Percentiles rank a stretch among this genome's conserved stretches.
These are phyloP conservation scores for Brotula barbata DNA, from an alignment of 2,797 vertebrate species.

Conservation along the genomic window DNA sequence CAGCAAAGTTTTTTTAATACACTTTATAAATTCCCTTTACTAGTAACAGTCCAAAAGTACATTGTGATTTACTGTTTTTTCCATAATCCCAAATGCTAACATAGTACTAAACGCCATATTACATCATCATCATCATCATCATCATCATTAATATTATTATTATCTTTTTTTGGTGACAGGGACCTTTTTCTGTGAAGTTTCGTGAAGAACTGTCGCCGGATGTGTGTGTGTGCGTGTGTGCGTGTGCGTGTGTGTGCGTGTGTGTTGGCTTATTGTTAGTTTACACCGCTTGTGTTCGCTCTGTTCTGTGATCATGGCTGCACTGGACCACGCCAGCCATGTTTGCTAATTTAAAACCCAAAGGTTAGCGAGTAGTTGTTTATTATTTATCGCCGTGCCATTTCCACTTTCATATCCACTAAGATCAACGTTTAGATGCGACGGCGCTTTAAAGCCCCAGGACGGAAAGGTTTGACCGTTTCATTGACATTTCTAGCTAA, in stretches of 20 bases:
- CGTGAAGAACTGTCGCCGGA: conserved; percentile 56
- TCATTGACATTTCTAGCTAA: conserved; percentile 70
- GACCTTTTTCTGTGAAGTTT: conserved; percentile 51
- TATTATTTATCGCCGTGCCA: conserved; percentile 76
- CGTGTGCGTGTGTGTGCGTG: conserved; percentile 28
- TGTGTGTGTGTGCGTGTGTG: conserved; percentile 34
- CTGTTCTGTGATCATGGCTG: conserved; percentile 83
- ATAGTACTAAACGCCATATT: too few relatives aligned
- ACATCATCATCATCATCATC: background rate
- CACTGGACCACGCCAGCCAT: conserved; percentile 83
- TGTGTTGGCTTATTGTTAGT: conserved; percentile 34
- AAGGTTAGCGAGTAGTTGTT: conserved; percentile 79
- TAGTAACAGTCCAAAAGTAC: too few relatives aligned
- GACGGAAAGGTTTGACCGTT: conserved; percentile 76
- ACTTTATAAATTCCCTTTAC: background rate
- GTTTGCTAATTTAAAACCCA: conserved; percentile 85
- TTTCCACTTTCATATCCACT: conserved; percentile 56
- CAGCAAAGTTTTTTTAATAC: too few relatives aligned
- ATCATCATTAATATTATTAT: background rate
- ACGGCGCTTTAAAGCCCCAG: conserved; percentile 59
- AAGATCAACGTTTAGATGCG: conserved; percentile 59
- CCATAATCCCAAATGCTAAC: too few relatives aligned
- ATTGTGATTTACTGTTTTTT: too few relatives aligned
- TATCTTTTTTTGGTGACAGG: background rate
- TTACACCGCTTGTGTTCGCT: conserved; percentile 54